Evolutionary conservation across 2,888 invertebrate species (phyloP).

Genomic region (Agrochola lota): DNA sequence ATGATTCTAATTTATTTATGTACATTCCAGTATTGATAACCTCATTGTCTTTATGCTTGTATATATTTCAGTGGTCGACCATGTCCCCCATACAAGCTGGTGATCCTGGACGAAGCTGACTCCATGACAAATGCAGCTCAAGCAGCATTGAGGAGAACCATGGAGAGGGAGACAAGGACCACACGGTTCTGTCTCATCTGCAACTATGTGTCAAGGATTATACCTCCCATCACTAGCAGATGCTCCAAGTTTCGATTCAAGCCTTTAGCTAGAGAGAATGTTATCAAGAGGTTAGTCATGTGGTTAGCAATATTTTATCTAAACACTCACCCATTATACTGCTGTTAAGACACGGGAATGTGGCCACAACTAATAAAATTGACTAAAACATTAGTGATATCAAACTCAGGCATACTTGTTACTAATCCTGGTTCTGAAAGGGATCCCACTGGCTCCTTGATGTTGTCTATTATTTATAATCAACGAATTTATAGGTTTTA

Average conservation of each 20-base stretch:
- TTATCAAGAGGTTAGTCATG: constrained; percentile 88
- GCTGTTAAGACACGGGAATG: no score
- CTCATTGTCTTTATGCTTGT: neutral
- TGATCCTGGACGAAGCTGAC: constrained; percentile 99
- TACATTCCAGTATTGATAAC: neutral
- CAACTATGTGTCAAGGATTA: constrained; percentile 99
- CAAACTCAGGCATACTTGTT: no score
- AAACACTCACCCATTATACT: no score
- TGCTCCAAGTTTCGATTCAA: constrained; percentile 99
- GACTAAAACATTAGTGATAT: no score
- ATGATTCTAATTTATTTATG: neutral
- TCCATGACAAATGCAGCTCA: constrained; percentile 99
- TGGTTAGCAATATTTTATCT: no score
- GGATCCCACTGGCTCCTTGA: no score
- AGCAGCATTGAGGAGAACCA: constrained; percentile 98
- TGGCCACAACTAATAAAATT: no score
- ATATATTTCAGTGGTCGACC: constrained; percentile 92
- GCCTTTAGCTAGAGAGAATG: constrained; percentile 94
- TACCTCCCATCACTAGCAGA: constrained; percentile 98
- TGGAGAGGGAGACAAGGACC: constrained; percentile 98
- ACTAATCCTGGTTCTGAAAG: no score
- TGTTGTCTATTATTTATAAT: no score
- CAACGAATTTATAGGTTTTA: no score
- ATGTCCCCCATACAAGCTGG: constrained; percentile 98
- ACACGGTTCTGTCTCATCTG: constrained; percentile 99